Base-by-base conservation (phyloP, 2,888 invertebrate genomes). In the Lymantria monacha region DNA sequence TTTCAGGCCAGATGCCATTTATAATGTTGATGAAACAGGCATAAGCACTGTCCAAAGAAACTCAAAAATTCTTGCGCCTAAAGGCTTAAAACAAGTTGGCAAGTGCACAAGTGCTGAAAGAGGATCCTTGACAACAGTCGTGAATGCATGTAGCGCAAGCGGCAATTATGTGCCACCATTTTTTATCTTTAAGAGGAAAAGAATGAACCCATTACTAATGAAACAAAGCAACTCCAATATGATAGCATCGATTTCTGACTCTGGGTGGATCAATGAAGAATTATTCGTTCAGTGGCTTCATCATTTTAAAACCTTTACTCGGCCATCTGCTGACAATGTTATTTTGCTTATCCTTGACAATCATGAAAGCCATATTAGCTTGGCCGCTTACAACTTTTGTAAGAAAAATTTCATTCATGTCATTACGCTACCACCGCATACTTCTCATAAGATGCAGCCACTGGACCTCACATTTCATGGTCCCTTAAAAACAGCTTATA, bases 281-380 rank as follows among this genome's bases (percentile, higher is more conserved):
- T 22, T 69, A 11, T 66, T 63, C 49, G 30, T 64, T 43, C 47
- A 65, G 43, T 66, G 64, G 64, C 52, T 66, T 15, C 59, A 49
- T 41, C 58, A 64, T 38, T 64, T 60, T 41, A 42, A 41, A 9
- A 11, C 33, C 9, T 22, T 44, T 33, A 37, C 42, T 8, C 45
- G 45, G 42, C 52, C 52, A 10, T 48, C 51, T 30, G 36, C 13
- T 14, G 51, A 44, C 1, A 30, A 49, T 22, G 36, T 41, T 10
- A 13, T 51, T 44, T 33, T 51, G 7, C n/a, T 51, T 15, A 10
- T 51, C 1, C 30, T 51, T 1, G 51, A 51, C 36, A 51, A 51
- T 12, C 42, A 48, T 31, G 51, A 40, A 9, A 51, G 49, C 22
- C 48, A 48, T 8, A n/a, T 33, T 44, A 37, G 36, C n/a, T 12